Evolutionary conservation across 2,113 vertebrate species (phyloP).

Genomic region (Anhinga anhinga): DNA sequence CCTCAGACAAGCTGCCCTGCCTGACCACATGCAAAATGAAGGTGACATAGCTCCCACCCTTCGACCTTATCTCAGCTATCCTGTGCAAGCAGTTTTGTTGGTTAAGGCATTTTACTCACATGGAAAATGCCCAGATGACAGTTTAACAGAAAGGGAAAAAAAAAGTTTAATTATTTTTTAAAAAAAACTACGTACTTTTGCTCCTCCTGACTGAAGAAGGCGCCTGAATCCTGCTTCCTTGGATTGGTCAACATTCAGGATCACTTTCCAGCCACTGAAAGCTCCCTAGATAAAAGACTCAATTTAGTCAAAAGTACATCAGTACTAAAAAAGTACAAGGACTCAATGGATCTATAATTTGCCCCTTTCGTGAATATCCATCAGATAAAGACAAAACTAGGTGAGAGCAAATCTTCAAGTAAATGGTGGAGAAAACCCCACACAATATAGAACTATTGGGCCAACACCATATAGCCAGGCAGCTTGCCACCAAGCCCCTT

Average conservation of each 20-base stretch:
- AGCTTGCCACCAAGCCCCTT: not conserved
- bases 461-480: not conserved
- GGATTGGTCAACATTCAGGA: slow-evolving; percentile 90
- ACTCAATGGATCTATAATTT: not conserved
- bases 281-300: slow-evolving; percentile 81
- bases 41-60: not conserved
- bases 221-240: slow-evolving; percentile 93
- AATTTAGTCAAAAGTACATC: not conserved
- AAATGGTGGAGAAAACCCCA: not conserved
- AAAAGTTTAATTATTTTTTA: no score
- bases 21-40: not conserved
- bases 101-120: not conserved
- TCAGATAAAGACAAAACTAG: not conserved
- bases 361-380: not conserved
- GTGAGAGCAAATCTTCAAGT: not conserved
- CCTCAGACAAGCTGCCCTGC: not conserved
- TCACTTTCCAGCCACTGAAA: slow-evolving; percentile 96
- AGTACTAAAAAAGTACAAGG: not conserved
- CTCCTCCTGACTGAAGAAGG: slow-evolving; percentile 93
- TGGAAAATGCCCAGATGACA: not conserved
- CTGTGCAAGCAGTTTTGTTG: not conserved
- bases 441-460: not conserved
- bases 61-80: not conserved
- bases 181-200: slow-evolving; percentile 77
- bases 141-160: not conserved